Base-by-base conservation (phyloP, 30 jellyfish, hydroid and myxozoan species). In the Sanderia malayensis region DNA sequence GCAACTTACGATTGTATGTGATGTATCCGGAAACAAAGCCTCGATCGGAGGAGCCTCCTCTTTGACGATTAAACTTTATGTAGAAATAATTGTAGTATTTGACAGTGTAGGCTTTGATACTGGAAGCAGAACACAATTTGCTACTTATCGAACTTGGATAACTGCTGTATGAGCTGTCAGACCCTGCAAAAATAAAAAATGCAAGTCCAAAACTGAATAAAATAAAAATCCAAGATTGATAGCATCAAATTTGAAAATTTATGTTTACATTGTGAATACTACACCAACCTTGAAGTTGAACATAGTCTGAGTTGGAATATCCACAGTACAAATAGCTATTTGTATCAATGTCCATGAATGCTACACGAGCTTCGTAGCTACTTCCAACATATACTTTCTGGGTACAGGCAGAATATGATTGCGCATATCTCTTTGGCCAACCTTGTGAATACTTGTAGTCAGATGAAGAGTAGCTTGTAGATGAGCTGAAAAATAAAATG, bases 331-430 rank as follows among this genome's bases (percentile, higher is more conserved):
- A 10, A 23, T 55, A 18, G 28, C 22, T 4, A 59, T 59, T 22
- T 4, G 25, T 2, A 15, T 59, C 37, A 7, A 59, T 3, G 37
- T 59, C 71, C 71, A 59, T 59, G 41, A 59, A n/a, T 59, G 31
- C 37, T 18, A 59, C 31, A 19, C 25, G 20, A 19, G 31, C 25
- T 1, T 22, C 71, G 25, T n/a, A 11, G 2, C 25, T 11, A 59
- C 10, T 1, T 7, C 31, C 28, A 2, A 8, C 1, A 37, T 22
- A 22, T 2, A 59, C 13, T 22, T 15, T 21, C 28, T 21, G 33
- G n/a, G 20, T 59, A 22, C 71, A 59, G 13, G 41, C 2, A 13
- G 44, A 1, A 37, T 10, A 59, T 3, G 71, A 59, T 59, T 8
- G 1, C 3, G 37, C 71, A 31, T 59, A 59, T 21, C 31, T 8